A percentile compares a stretch with the other conserved stretches of the same genome.
These are phyloP conservation scores for Ophonus ardosiacus DNA, from an alignment of 2,888 invertebrate genomes.

Conservation along the genomic window DNA sequence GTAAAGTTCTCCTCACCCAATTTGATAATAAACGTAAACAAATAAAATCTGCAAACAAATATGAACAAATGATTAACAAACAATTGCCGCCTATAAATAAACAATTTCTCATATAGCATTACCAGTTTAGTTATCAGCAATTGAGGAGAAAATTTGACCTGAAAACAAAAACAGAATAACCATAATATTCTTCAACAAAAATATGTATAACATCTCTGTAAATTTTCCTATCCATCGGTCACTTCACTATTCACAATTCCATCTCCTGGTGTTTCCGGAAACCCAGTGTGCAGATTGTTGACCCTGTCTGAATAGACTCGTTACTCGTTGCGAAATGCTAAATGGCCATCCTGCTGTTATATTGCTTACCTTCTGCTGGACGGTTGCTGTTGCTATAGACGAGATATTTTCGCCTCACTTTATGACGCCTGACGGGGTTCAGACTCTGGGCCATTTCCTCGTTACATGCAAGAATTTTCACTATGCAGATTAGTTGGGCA, in stretches of 20 bases:
- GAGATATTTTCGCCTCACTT: conserved; percentile 58
- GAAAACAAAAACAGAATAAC: no score
- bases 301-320: conserved; percentile 22
- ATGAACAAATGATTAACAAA: no score
- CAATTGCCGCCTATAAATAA: no score
- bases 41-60: no score
- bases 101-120: no score
- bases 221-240: neutral
- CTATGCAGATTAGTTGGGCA: conserved; percentile 53
- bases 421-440: conserved; percentile 54
- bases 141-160: no score
- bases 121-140: no score
- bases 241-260: neutral
- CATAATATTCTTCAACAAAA: no score
- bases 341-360: conserved; percentile 61
- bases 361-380: conserved; percentile 53
- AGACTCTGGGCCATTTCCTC: conserved; percentile 41
- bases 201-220: neutral
- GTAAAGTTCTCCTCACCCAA: no score
- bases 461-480: conserved; percentile 39
- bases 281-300: conserved; percentile 18
- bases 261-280: conserved; percentile 20
- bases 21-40: no score
- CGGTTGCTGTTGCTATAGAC: neutral
- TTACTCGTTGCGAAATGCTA: conserved; percentile 43